Percentiles rank a stretch among this genome's conserved stretches.
Conservation (phyloP, 1,140 invertebrate genomes). For the Hydropsyche tenuis region DNA sequence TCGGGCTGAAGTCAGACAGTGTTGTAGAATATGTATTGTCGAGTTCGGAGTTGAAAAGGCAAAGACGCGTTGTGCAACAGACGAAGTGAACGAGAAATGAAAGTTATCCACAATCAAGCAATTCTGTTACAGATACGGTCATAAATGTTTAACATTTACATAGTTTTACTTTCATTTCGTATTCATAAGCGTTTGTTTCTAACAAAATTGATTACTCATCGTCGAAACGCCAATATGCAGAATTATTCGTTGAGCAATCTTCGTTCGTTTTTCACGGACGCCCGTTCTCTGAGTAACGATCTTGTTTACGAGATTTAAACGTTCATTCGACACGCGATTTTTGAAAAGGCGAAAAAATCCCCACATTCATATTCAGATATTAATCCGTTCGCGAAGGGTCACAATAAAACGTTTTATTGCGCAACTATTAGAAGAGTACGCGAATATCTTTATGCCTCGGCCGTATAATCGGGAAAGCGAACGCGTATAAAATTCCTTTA, state of each 20-base stretch:
- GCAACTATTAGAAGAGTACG: conserved; percentile 10
- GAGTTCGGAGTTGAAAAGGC: conserved; percentile 2
- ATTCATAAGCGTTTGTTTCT: too few relatives aligned
- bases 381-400: background rate
- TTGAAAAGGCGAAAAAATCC: background rate
- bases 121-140: too few relatives aligned
- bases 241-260: too few relatives aligned
- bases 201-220: too few relatives aligned
- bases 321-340: background rate
- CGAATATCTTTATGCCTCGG: background rate
- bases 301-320: background rate
- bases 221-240: too few relatives aligned
- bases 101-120: conserved; percentile 10
- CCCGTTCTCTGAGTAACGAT: too few relatives aligned
- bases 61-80: conserved; percentile 10
- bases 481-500: conserved; percentile 4
- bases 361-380: background rate
- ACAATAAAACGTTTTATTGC: conserved; percentile 15
- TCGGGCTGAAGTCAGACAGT: too few relatives aligned
- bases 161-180: too few relatives aligned
- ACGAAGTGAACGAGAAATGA: conserved; percentile 26
- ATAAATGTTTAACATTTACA: too few relatives aligned
- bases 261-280: too few relatives aligned
- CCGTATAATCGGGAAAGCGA: conserved; percentile 8
- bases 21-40: background rate